phyloP scores from a whole-genome alignment of 2,888 invertebrate species.

The Aproaerema taeniolella region DNA sequence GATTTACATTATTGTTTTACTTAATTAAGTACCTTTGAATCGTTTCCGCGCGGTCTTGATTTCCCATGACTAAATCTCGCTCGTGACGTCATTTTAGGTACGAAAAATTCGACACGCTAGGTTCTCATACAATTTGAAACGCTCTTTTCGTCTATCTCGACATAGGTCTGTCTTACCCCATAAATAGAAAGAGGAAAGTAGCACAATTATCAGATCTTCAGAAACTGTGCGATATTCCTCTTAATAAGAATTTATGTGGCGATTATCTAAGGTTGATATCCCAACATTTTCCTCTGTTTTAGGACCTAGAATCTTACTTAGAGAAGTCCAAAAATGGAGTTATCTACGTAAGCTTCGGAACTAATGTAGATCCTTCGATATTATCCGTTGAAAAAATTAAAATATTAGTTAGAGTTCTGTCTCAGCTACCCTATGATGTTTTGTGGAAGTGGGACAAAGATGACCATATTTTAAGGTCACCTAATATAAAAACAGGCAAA shows the following conservation, averaged over 20 bases:
- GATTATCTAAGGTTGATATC: not conserved
- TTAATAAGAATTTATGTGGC: not conserved
- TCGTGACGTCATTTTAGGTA: too few species aligned
- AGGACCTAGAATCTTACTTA: constrained; percentile 48
- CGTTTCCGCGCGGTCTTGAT: too few species aligned
- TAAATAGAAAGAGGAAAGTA: too few species aligned
- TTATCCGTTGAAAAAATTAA: constrained; percentile 41
- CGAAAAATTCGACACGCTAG: too few species aligned
- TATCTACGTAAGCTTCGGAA: constrained; percentile 61
- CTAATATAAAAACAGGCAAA: constrained; percentile 52
- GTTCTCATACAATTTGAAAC: not conserved
- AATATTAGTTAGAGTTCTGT: constrained; percentile 42
- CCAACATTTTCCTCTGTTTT: constrained; percentile 12
- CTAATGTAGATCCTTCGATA: constrained; percentile 42
- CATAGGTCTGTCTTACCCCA: too few species aligned
- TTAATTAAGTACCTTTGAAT: too few species aligned
- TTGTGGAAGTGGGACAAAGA: constrained; percentile 64
- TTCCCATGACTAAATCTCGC: too few species aligned
- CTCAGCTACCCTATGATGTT: constrained; percentile 53
- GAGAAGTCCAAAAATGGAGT: constrained; percentile 56
- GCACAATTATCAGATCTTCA: too few species aligned
- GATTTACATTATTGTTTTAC: too few species aligned
- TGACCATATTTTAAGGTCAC: constrained; percentile 23
- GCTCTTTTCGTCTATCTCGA: not conserved
- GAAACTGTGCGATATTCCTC: too few species aligned